Percentiles rank a stretch among this genome's conserved stretches.
Conservation (phyloP, 2,888 invertebrate species). For the Rhingia rostrata region DNA sequence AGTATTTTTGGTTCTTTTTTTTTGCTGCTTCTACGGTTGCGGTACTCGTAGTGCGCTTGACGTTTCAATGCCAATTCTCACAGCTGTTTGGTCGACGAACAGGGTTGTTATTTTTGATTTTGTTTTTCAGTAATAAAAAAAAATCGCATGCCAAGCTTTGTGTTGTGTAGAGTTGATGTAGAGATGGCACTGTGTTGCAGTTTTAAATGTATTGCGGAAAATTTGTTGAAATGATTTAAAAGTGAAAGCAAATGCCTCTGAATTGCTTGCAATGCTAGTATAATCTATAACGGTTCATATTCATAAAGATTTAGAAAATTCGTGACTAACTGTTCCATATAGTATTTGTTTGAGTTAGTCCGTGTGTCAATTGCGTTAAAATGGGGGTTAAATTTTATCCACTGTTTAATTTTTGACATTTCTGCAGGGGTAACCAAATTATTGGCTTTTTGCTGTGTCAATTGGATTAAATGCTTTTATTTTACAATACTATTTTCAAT, state of each 20-base stretch:
- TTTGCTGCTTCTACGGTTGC: conserved; percentile 22
- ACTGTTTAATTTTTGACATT: too few species aligned
- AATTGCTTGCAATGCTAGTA: neutral
- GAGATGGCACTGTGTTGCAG: neutral
- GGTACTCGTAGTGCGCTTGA: conserved; percentile 48
- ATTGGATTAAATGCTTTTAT: too few species aligned
- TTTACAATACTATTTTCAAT: too few species aligned
- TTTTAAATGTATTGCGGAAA: too few species aligned
- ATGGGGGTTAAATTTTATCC: too few species aligned
- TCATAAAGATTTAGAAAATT: too few species aligned
- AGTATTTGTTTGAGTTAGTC: too few species aligned
- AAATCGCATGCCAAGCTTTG: conserved; percentile 1
- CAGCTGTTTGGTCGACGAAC: conserved; percentile 34
- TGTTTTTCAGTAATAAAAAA: too few species aligned
- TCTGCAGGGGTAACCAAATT: too few species aligned
- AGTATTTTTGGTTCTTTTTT: conserved; percentile 21
- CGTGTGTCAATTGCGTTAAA: too few species aligned
- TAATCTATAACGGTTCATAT: neutral
- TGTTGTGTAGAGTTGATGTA: neutral
- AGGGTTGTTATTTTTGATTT: conserved; percentile 2
- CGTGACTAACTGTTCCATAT: too few species aligned
- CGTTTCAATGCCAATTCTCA: conserved; percentile 30
- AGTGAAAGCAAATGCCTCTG: neutral
- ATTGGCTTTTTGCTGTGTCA: too few species aligned
- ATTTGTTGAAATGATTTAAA: neutral